Percentiles rank a stretch among this genome's conserved stretches.
Conservation (phyloP, 2,888 invertebrate species). For the Pedicia rivosa region DNA sequence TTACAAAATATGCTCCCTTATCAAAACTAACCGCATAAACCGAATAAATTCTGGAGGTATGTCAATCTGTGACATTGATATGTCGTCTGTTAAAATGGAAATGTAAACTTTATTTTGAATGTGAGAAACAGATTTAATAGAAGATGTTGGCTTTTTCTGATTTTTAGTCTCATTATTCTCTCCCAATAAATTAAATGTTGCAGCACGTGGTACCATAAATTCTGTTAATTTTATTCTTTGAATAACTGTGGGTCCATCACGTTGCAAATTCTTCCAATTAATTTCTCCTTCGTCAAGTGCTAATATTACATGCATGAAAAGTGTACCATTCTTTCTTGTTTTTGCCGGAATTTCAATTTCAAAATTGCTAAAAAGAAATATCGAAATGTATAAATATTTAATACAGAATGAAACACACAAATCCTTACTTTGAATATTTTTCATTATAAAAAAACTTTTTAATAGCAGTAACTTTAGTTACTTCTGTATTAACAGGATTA, state of each 20-base stretch:
- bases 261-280: slow-evolving; percentile 41
- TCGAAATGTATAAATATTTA: neutral
- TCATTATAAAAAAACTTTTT: slow-evolving; percentile 49
- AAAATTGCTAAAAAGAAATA: slow-evolving; percentile 38
- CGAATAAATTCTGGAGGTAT: slow-evolving; percentile 52
- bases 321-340: slow-evolving; percentile 69
- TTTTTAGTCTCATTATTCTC: slow-evolving; percentile 21
- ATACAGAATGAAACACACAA: neutral
- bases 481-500: slow-evolving; percentile 39
- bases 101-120: slow-evolving; percentile 55
- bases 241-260: slow-evolving; percentile 42
- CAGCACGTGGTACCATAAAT: slow-evolving; percentile 56
- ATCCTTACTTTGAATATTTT: slow-evolving; percentile 33
- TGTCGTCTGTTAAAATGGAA: slow-evolving; percentile 58
- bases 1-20: no score
- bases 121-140: slow-evolving; percentile 50
- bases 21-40: slow-evolving; percentile 43
- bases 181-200: slow-evolving; percentile 53
- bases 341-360: slow-evolving; percentile 51
- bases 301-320: slow-evolving; percentile 60
- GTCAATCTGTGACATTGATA: slow-evolving; percentile 44
- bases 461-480: slow-evolving; percentile 41
- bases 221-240: slow-evolving; percentile 53
- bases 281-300: slow-evolving; percentile 39
- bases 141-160: neutral